phyloP scores from a whole-genome alignment of 2,888 invertebrate species.

The Caenorhabditis panamensis region DNA sequence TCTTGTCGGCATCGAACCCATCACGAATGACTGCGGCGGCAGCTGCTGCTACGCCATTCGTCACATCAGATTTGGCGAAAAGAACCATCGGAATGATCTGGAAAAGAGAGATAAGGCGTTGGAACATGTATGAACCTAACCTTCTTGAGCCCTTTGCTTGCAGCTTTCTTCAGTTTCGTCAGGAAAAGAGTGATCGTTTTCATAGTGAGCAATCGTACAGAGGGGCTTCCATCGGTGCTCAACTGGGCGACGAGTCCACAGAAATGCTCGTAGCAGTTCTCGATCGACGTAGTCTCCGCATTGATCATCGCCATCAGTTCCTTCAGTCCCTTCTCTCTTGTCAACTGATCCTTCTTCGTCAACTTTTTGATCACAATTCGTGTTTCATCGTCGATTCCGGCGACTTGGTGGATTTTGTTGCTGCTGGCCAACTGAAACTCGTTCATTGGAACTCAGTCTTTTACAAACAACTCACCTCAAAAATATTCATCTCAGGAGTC shows the following conservation, averaged over 20 bases:
- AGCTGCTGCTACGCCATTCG: conserved; percentile 46
- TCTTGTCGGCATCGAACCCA: conserved; percentile 68
- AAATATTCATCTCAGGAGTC: conserved; percentile 62
- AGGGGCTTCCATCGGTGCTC: conserved; percentile 63
- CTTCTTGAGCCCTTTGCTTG: conserved; percentile 65
- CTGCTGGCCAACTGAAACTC: conserved; percentile 32
- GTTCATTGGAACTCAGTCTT: not conserved
- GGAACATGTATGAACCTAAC: conserved; percentile 21
- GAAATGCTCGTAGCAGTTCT: conserved; percentile 55
- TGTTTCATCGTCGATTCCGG: conserved; percentile 70
- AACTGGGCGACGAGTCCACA: conserved; percentile 55
- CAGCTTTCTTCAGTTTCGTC: conserved; percentile 63
- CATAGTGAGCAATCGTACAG: conserved; percentile 68
- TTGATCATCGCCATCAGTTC: conserved; percentile 56
- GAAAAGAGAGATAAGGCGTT: not conserved
- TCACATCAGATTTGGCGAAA: conserved; percentile 59
- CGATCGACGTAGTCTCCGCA: conserved; percentile 27
- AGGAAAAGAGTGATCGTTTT: conserved; percentile 56
- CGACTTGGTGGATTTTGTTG: conserved; percentile 21
- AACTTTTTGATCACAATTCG: conserved; percentile 73
- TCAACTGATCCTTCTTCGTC: conserved; percentile 73
- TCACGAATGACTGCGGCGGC: conserved; percentile 64
- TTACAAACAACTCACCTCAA: conserved; percentile 30
- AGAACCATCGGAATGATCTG: conserved; percentile 63
- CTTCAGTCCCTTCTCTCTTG: conserved; percentile 73